phyloP scores from a whole-genome alignment of 2,888 invertebrate genomes.

The Drosophila suboccidentalis region DNA sequence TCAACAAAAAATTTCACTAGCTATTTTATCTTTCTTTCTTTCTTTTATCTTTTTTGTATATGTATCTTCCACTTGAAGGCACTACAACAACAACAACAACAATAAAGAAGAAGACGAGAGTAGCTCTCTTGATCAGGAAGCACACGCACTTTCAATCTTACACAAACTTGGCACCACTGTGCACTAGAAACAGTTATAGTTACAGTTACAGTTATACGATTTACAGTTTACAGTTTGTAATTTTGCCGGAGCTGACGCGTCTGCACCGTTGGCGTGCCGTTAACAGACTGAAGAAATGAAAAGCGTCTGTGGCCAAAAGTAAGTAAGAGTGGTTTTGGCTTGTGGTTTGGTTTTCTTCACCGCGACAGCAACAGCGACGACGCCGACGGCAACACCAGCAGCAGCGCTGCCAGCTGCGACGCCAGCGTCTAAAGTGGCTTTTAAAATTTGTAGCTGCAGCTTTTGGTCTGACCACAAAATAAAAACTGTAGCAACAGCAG shows the following conservation, averaged over 20 bases:
- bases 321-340: slow-evolving; percentile 81
- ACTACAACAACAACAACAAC: slow-evolving; percentile 11
- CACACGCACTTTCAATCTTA: slow-evolving; percentile 48
- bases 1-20: slow-evolving; percentile 65
- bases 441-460: slow-evolving; percentile 52
- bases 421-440: slow-evolving; percentile 50
- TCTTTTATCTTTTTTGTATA: neutral
- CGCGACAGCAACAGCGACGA: slow-evolving; percentile 26
- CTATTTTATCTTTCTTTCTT: slow-evolving; percentile 22
- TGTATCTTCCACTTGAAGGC: slow-evolving; percentile 33
- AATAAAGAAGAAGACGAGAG: slow-evolving; percentile 5
- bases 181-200: slow-evolving; percentile 47
- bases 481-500: slow-evolving; percentile 42
- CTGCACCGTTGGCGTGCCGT: slow-evolving; percentile 85
- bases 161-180: slow-evolving; percentile 49
- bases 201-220: slow-evolving; percentile 36
- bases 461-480: slow-evolving; percentile 45
- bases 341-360: slow-evolving; percentile 54
- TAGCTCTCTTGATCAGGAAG: slow-evolving; percentile 47
- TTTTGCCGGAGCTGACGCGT: slow-evolving; percentile 73
- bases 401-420: slow-evolving; percentile 7
- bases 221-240: slow-evolving; percentile 25
- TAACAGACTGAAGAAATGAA: slow-evolving; percentile 85
- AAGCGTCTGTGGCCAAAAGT: slow-evolving; percentile 83
- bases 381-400: neutral